Evolutionary conservation across 2,888 invertebrate species (phyloP).

Genomic region (Eupeodes luniger): DNA sequence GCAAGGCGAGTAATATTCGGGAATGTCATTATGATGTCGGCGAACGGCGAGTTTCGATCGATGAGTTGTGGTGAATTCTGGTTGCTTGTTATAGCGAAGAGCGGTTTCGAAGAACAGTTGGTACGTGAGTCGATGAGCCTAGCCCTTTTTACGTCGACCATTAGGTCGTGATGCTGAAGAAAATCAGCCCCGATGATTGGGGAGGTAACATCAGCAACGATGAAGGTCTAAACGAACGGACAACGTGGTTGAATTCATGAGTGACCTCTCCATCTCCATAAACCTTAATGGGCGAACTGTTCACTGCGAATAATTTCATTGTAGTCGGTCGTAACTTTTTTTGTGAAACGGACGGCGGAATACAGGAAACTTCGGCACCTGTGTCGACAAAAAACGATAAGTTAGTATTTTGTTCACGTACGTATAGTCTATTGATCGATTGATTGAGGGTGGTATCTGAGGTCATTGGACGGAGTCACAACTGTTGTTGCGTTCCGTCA

Average conservation of each 20-base stretch:
- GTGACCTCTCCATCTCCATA: constrained; percentile 23
- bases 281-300: constrained; percentile 25
- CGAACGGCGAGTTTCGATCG: constrained; percentile 6
- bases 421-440: background rate
- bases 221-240: constrained; percentile 32
- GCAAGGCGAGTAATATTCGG: background rate
- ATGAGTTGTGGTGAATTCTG: background rate
- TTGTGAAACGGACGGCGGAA: background rate
- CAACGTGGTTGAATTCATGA: constrained; percentile 2
- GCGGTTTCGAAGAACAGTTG: background rate
- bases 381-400: background rate
- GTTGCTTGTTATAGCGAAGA: constrained; percentile 26
- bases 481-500: background rate
- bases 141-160: constrained; percentile 20
- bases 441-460: background rate
- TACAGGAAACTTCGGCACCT: constrained; percentile 12
- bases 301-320: background rate
- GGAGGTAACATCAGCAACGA: background rate
- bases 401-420: constrained; percentile 10
- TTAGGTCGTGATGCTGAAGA: constrained; percentile 29
- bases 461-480: background rate
- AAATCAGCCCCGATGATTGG: constrained; percentile 49
- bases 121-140: constrained; percentile 16
- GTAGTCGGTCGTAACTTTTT: background rate
- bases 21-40: background rate